Base-by-base conservation (phyloP, 1,140 invertebrate species). In the Yoshiicerus persimilis region DNA sequence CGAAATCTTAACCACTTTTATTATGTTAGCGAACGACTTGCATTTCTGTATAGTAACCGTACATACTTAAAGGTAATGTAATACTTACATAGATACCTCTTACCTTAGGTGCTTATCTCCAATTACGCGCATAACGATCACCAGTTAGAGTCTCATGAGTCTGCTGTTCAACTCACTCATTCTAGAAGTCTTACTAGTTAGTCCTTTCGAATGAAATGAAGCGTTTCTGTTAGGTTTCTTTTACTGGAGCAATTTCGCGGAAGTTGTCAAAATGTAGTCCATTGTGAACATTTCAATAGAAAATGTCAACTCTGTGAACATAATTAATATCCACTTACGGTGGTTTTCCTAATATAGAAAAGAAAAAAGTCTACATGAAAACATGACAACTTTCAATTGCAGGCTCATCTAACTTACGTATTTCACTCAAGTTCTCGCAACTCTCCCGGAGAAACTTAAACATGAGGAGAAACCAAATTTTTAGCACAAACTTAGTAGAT, bases 131-230 rank as follows among this genome's bases (percentile, higher is more conserved):
- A n/a, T n/a, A n/a, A 56, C 47, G 47, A 56, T 56, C 47, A n/a
- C 47, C 47, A n/a, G 16, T 16, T 56, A 4, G 47, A 56, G 47
- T 30, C 66, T 70, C 25, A 10, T 30, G 66, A 30, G 25, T 70
- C 30, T 64, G 25, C n/a, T 16, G 13, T 70, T 30, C 66, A 30
- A 30, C 27, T 70, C 66, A 70, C 64, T 70, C 27, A 30, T 25
- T 70, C 9, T 6, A 70, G 25, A 70, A 70, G 66, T 30, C 27
- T 10, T 70, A 32, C 27, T 30, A 70, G 30, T 70, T 30, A 16
- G 25, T 70, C 30, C 66, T 70, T 70, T 30, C 27, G 30, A 86
- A 86, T 86, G 70, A 77, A 87, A 47, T 66, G 34, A 87, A 87
- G 36, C n/a, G 70, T 38, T 87, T 5, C 32, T 86, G 85, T 25